Evolutionary conservation across 2,888 invertebrate genomes (phyloP).

Genomic region (Acleris sparsana): DNA sequence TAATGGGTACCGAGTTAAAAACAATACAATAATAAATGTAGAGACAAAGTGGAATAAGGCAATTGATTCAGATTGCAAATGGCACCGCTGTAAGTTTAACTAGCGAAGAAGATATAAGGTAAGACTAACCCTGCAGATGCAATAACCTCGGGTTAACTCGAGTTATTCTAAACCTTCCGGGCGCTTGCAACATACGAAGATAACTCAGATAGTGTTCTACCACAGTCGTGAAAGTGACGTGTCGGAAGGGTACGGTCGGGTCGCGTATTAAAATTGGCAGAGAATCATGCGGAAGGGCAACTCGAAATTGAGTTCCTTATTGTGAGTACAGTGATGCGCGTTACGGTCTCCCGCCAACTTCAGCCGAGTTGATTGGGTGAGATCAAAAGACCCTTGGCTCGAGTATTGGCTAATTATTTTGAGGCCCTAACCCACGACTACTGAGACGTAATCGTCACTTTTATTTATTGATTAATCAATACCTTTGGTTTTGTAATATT

Average conservation of each 20-base stretch:
- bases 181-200: not conserved
- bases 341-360: constrained; percentile 13
- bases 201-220: constrained; percentile 46
- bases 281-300: constrained; percentile 46
- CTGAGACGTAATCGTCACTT: not conserved
- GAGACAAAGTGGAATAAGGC: too few species aligned
- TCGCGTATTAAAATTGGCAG: constrained; percentile 62
- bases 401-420: constrained; percentile 1
- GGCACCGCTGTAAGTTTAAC: too few species aligned
- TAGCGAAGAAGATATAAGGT: too few species aligned
- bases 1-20: too few species aligned
- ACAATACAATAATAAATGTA: too few species aligned
- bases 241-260: constrained; percentile 47
- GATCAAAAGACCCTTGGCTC: constrained; percentile 11
- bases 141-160: not conserved
- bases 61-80: too few species aligned
- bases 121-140: not conserved
- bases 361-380: constrained; percentile 16
- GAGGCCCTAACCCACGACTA: not conserved
- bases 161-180: not conserved
- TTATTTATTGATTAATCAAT: not conserved
- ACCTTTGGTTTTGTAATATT: not conserved
- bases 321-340: constrained; percentile 34
- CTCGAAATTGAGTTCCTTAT: constrained; percentile 59
- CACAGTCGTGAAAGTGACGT: constrained; percentile 64